These are phyloP conservation scores for Sarcophaga carnaria DNA, from an alignment of 2,888 invertebrate genomes.

Conservation along the genomic window DNA sequence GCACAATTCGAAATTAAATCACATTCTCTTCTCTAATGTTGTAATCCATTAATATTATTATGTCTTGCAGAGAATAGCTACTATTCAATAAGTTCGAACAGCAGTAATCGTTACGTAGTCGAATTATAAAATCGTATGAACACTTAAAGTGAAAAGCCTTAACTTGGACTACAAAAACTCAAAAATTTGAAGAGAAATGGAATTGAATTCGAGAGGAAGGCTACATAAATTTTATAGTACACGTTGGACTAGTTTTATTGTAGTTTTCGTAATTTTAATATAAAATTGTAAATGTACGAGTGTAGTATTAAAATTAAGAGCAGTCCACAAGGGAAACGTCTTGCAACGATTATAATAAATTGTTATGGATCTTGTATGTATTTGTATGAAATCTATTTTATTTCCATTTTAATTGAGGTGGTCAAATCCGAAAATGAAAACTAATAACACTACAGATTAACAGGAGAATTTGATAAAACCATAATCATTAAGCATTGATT, in stretches of 20 bases:
- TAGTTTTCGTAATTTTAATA: neutral
- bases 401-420: neutral
- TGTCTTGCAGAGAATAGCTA: constrained; percentile 77
- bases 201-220: neutral
- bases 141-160: neutral
- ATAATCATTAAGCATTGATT: too few relatives aligned
- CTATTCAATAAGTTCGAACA: constrained; percentile 78
- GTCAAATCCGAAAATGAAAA: too few relatives aligned
- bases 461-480: too few relatives aligned
- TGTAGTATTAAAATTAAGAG: neutral
- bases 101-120: constrained; percentile 78
- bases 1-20: constrained; percentile 20
- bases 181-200: neutral
- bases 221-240: neutral
- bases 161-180: neutral
- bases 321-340: neutral
- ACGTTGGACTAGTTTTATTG: neutral
- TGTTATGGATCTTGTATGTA: neutral
- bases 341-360: neutral
- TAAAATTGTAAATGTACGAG: neutral
- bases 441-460: too few relatives aligned
- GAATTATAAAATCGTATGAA: constrained; percentile 72
- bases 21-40: neutral
- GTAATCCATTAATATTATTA: constrained; percentile 8
- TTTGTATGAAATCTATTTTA: neutral